A percentile compares a stretch with the other conserved stretches of the same genome.
These are phyloP conservation scores for Oscheius myriophilus DNA, from an alignment of 2,888 invertebrate species.

Conservation along the genomic window DNA sequence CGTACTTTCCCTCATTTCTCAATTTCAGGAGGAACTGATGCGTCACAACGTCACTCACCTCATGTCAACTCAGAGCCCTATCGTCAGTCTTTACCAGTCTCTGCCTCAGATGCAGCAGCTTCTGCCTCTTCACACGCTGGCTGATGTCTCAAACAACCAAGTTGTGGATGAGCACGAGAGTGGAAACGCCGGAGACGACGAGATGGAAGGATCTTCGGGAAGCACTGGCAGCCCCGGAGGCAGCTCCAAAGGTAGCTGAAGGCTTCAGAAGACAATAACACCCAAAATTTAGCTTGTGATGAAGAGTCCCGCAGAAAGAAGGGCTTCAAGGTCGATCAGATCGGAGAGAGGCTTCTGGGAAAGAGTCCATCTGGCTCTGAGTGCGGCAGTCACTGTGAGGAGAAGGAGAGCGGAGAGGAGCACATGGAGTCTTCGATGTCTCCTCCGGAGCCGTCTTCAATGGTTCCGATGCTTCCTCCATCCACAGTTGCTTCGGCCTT, in stretches of 20 bases:
- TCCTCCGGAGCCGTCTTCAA: constrained; percentile 33
- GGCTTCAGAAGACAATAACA: not conserved
- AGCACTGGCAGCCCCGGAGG: constrained; percentile 40
- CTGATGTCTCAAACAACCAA: constrained; percentile 7
- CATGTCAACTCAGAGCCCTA: constrained; percentile 26
- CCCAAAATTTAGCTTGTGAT: constrained; percentile 24
- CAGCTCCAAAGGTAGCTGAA: constrained; percentile 37
- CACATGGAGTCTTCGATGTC: constrained; percentile 38
- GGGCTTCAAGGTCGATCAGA: constrained; percentile 82
- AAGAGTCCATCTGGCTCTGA: constrained; percentile 49
- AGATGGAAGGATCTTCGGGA: constrained; percentile 45
- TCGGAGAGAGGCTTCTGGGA: constrained; percentile 53
- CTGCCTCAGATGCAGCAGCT: constrained; percentile 37
- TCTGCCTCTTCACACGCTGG: constrained; percentile 21
- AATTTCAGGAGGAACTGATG: constrained; percentile 55
- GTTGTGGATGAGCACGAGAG: constrained; percentile 31
- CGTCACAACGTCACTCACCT: constrained; percentile 61
- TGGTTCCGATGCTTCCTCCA: constrained; percentile 32
- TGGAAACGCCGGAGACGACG: constrained; percentile 38
- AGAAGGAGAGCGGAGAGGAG: constrained; percentile 48
- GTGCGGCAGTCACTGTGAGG: constrained; percentile 43
- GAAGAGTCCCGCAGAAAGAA: constrained; percentile 80
- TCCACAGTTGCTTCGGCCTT: constrained; percentile 31
- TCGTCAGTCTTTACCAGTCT: constrained; percentile 25
- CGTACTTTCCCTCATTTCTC: not conserved